Conservation (phyloP, 2,888 invertebrate species). For the Sisyra nigra region DNA sequence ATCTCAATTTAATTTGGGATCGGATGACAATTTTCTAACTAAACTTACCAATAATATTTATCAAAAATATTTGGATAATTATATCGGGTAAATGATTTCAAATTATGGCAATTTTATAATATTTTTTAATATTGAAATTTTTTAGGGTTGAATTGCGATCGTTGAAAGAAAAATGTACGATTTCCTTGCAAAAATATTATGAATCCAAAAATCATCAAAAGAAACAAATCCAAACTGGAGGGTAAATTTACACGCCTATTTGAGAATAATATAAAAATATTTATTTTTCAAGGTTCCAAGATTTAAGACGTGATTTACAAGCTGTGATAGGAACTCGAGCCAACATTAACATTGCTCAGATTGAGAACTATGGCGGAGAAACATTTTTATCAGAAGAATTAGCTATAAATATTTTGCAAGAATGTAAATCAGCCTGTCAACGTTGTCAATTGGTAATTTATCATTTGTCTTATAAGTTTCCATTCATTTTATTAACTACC, state of each 20-base stretch:
- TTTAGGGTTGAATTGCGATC: slow-evolving; percentile 52
- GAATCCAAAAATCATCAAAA: slow-evolving; percentile 89
- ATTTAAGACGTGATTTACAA: slow-evolving; percentile 82
- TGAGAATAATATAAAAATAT: not conserved
- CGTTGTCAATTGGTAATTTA: slow-evolving; percentile 60
- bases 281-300: slow-evolving; percentile 57
- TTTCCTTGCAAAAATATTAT: slow-evolving; percentile 72
- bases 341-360: slow-evolving; percentile 85
- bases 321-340: slow-evolving; percentile 82
- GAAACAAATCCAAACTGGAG: slow-evolving; percentile 76
- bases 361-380: slow-evolving; percentile 94
- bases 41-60: slow-evolving; percentile 71
- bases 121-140: slow-evolving; percentile 14
- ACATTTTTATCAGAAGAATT: slow-evolving; percentile 92
- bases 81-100: slow-evolving; percentile 40
- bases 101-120: slow-evolving; percentile 7
- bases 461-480: not conserved
- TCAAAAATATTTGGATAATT: slow-evolving; percentile 59
- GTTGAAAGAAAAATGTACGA: slow-evolving; percentile 59
- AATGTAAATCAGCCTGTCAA: slow-evolving; percentile 78
- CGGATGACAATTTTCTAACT: slow-evolving; percentile 59
- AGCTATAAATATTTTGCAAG: slow-evolving; percentile 78
- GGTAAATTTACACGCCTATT: slow-evolving; percentile 31
- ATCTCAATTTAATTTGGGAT: slow-evolving; percentile 57
- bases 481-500: slow-evolving; percentile 3